Evolutionary conservation across 64 coral and sea anemone genomes (phyloP).

Genomic region (Montipora sp.): DNA sequence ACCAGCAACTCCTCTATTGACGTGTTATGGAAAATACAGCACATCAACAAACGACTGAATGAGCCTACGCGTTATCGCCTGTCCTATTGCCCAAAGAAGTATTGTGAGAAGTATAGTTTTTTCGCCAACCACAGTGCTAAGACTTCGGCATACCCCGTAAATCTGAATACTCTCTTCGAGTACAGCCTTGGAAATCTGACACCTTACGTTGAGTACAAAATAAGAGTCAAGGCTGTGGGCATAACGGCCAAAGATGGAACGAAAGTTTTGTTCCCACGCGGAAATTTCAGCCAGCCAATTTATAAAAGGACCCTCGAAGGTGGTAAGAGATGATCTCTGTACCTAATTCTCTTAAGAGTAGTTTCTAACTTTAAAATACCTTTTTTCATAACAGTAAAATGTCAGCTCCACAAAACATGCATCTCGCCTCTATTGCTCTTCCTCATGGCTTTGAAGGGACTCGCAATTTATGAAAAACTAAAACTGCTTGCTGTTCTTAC

Average conservation of each 20-base stretch:
- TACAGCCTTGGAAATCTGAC: neutral
- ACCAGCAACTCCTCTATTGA: neutral
- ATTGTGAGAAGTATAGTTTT: neutral
- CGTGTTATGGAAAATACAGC: neutral
- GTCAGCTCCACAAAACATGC: too few relatives aligned
- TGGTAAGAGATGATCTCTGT: neutral
- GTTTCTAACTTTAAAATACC: too few relatives aligned
- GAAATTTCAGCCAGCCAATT: neutral
- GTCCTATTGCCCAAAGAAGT: neutral
- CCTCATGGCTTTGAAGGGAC: too few relatives aligned
- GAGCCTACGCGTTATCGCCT: neutral
- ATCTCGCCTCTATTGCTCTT: too few relatives aligned
- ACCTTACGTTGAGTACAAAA: neutral
- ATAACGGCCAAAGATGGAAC: slow-evolving; percentile 6
- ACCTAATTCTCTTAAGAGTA: too few relatives aligned
- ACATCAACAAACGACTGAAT: neutral
- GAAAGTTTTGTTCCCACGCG: neutral
- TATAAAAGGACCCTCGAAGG: neutral
- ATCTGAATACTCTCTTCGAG: neutral
- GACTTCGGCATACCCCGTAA: neutral
- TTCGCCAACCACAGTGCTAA: too few relatives aligned
- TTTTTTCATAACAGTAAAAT: too few relatives aligned
- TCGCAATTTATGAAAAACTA: too few relatives aligned
- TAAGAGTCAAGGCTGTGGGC: neutral
- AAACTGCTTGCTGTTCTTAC: too few relatives aligned